These are phyloP conservation scores for Tolmerus cingulatus DNA, from an alignment of 2,888 invertebrate species.

Conservation along the genomic window DNA sequence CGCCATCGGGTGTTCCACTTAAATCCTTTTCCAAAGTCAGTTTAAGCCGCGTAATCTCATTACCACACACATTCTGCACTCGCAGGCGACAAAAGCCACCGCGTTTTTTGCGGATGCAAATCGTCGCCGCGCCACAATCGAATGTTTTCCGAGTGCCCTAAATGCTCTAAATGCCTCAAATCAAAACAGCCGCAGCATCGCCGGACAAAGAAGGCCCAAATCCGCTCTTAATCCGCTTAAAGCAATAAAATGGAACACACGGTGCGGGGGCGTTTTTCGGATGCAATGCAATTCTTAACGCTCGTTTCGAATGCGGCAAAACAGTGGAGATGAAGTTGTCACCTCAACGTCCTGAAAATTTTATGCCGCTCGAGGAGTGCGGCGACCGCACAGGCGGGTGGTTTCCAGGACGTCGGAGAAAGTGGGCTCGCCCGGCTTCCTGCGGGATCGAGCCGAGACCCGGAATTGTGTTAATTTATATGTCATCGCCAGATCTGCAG, in stretches of 20 bases:
- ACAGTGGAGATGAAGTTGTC: slow-evolving; percentile 16
- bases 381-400: background rate
- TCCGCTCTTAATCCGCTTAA: slow-evolving; percentile 16
- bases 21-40: background rate
- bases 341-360: slow-evolving; percentile 12
- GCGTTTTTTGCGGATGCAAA: background rate
- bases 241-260: slow-evolving; percentile 16
- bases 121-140: background rate
- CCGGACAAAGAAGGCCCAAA: background rate
- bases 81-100: background rate
- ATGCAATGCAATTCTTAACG: slow-evolving; percentile 29
- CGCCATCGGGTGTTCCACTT: background rate
- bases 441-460: background rate
- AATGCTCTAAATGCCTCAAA: background rate
- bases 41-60: background rate
- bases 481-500: slow-evolving; percentile 21
- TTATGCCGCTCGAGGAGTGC: background rate
- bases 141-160: background rate
- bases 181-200: background rate
- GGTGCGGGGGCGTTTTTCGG: background rate
- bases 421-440: background rate
- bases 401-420: background rate
- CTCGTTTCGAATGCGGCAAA: background rate
- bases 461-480: slow-evolving; percentile 20
- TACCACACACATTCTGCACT: background rate